A percentile compares a stretch with the other conserved stretches of the same genome.
These are phyloP conservation scores for Macrosoma leucophasiata DNA, from an alignment of 2,888 invertebrate genomes.

Conservation along the genomic window DNA sequence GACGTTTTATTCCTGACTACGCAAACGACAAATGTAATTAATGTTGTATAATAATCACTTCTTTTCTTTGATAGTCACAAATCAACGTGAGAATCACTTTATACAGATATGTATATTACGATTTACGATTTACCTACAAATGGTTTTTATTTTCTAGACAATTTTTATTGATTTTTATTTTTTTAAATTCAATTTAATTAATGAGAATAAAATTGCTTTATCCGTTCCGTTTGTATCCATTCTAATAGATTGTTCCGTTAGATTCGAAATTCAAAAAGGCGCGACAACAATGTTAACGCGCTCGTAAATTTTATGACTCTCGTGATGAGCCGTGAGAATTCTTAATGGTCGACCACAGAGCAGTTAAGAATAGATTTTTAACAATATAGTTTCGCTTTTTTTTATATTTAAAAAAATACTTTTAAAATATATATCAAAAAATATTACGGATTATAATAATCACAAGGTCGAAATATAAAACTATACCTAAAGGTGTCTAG, in stretches of 20 bases:
- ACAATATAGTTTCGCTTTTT: conserved; percentile 8
- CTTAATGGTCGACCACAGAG: conserved; percentile 41
- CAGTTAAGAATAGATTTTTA: conserved; percentile 20
- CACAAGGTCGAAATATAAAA: conserved; percentile 8
- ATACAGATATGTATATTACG: no score
- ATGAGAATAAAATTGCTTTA: conserved; percentile 1
- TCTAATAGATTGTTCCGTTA: conserved; percentile 31
- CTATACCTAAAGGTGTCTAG: conserved; percentile 21
- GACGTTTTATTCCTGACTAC: no score
- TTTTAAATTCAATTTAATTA: no score
- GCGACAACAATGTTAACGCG: conserved; percentile 38
- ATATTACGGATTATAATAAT: conserved; percentile 2
- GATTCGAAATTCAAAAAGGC: conserved; percentile 49
- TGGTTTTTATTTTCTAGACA: no score
- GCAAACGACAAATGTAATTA: no score
- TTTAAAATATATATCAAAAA: no score
- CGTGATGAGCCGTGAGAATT: conserved; percentile 55
- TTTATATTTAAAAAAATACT: no score
- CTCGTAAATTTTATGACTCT: conserved; percentile 54
- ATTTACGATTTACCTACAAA: no score
- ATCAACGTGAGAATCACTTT: no score
- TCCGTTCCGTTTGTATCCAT: conserved; percentile 5
- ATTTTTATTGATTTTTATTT: no score
- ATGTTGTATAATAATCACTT: no score
- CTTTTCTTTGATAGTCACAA: no score